These are phyloP conservation scores for Laothoe populi DNA, from an alignment of 2,888 invertebrate genomes.

Conservation along the genomic window DNA sequence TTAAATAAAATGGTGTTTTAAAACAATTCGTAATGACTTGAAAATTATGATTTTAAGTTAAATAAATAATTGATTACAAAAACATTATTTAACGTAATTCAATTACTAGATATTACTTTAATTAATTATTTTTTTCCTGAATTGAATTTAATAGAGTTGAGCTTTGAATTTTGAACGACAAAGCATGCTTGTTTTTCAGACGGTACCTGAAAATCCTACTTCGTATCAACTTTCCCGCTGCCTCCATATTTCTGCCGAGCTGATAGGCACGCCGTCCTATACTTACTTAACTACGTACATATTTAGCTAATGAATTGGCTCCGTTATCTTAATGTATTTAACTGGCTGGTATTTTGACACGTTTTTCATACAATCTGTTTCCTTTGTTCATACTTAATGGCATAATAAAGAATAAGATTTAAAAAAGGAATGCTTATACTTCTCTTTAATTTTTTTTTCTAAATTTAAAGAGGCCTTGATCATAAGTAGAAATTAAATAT, in stretches of 20 bases:
- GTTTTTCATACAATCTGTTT: slow-evolving; percentile 1
- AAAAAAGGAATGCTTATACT: too few relatives aligned
- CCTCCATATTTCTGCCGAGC: slow-evolving; percentile 75
- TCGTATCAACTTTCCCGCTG: slow-evolving; percentile 77
- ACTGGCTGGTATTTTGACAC: slow-evolving; percentile 3
- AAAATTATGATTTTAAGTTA: too few relatives aligned
- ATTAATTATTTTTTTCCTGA: not conserved
- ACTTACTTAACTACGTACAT: slow-evolving; percentile 65
- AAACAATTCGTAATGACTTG: too few relatives aligned
- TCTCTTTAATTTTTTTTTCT: too few relatives aligned
- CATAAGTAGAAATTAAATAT: not conserved
- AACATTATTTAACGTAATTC: not conserved
- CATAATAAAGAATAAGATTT: not conserved
- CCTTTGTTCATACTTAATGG: not conserved
- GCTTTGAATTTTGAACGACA: too few relatives aligned
- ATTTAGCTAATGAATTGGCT: slow-evolving; percentile 56
- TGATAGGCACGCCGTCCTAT: slow-evolving; percentile 61
- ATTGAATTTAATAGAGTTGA: too few relatives aligned
- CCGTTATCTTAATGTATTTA: slow-evolving; percentile 37
- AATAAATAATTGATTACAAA: too few relatives aligned
- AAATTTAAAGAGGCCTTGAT: too few relatives aligned
- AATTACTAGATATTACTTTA: not conserved
- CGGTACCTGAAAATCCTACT: slow-evolving; percentile 78
- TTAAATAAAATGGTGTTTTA: too few relatives aligned
- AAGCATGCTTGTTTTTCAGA: slow-evolving; percentile 46